These are phyloP conservation scores for Microtus oregoni DNA, from an alignment of 2,113 vertebrate genomes.

Conservation along the genomic window DNA sequence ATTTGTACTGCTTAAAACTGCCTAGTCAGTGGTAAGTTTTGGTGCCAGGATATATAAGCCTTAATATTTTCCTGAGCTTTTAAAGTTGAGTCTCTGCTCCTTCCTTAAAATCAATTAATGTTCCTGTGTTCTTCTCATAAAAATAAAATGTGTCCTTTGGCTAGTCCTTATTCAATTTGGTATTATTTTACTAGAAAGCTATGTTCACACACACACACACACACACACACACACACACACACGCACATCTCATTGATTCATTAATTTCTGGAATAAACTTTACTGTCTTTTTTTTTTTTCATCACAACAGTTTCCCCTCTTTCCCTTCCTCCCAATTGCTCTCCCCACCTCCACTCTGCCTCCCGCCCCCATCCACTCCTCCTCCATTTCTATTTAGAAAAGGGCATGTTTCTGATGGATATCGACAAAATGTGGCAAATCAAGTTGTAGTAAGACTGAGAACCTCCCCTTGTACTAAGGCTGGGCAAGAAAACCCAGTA, in stretches of 20 bases:
- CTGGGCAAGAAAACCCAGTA: neutral
- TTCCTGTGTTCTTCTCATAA: neutral
- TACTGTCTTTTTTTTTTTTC: neutral
- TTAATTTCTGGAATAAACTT: neutral
- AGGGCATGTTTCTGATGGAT: neutral
- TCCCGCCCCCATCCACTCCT: neutral
- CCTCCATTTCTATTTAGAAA: neutral
- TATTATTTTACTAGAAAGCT: conserved; percentile 4
- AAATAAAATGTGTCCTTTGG: neutral
- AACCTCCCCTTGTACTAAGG: neutral
- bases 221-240: neutral
- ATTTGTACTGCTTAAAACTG: neutral
- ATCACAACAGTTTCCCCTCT: neutral
- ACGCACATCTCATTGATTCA: neutral
- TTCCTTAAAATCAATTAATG: neutral
- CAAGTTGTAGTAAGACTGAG: neutral
- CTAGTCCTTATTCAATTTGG: neutral
- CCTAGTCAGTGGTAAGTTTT: neutral
- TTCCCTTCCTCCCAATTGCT: neutral
- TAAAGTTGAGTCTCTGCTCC: neutral
- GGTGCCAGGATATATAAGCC: neutral
- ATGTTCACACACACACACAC: neutral
- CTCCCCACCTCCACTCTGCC: neutral
- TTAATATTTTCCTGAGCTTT: conserved; percentile 15
- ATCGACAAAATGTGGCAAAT: neutral